Base-by-base conservation (phyloP, 2,888 invertebrate genomes). In the Molanna angustata region DNA sequence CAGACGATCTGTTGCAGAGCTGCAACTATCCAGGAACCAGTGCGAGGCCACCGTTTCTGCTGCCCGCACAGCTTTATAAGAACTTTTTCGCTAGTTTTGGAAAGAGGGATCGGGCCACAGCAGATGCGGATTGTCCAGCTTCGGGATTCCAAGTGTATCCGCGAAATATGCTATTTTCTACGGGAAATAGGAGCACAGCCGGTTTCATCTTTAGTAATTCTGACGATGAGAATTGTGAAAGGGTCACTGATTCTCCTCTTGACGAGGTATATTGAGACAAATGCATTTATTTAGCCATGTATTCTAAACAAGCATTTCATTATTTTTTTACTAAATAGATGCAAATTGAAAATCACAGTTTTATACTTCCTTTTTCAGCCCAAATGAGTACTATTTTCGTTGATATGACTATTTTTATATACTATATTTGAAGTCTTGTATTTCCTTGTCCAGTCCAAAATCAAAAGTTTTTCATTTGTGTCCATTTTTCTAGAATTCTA, bases 31-130 rank as follows among this genome's bases (percentile, higher is more conserved):
- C 48, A 20, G 59, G 52, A 14, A 54, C 56, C 27, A 57, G 48
- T 22, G 17, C 64, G 1, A 63, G 71, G 46, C 70, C 78, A 0
- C 78, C 80, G 13, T 86, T 86, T 63, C 69, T 89, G 46, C 73
- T 89, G 57, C 88, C 88, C 7, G 84, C 87, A 50, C 88, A 90
- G 65, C 75, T 90, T 62, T 89, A 90, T 66, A 89, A 89, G 70
- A 89, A 84, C 63, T 79, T 90, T 57, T 71, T 90, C 64, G 88
- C 88, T 9, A 88, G 79, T 66, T 69, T 77, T 57, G 73, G 73
- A 11, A 77, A 76, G 60, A 71, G 76, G 52, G 69, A 76, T 54
- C 62, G 75, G 18, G 47, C 31, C 14, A 50, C 52, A n/a, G 74
- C 74, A 63, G 66, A 76, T 19, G 68, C 74, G 1, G 76, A 76